Evolutionary conservation across 2,797 vertebrate genomes (phyloP).

Genomic region (Pelobates cultripes): DNA sequence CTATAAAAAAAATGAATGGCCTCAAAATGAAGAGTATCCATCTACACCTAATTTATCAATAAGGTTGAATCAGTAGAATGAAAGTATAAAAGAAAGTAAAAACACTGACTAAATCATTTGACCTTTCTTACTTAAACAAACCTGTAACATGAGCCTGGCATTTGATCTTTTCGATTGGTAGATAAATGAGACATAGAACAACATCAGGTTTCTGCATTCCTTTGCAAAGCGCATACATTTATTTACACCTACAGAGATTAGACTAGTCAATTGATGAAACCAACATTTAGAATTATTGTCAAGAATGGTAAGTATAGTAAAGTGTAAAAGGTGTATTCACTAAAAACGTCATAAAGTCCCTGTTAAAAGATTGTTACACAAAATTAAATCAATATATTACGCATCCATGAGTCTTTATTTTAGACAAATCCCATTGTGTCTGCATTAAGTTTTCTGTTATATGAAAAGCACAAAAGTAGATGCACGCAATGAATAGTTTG

Average conservation of each 20-base stretch:
- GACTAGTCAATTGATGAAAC: slow-evolving; percentile 36
- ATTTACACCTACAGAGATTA: slow-evolving; percentile 50
- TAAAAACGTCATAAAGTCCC: too few species aligned
- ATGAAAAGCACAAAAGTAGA: too few species aligned
- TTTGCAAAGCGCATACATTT: slow-evolving; percentile 38
- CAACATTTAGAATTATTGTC: slow-evolving; percentile 22
- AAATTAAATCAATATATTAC: too few species aligned
- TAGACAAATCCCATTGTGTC: too few species aligned
- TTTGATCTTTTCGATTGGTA: slow-evolving; percentile 59
- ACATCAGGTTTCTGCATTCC: slow-evolving; percentile 20
- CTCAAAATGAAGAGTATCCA: slow-evolving; percentile 34
- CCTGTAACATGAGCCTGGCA: slow-evolving; percentile 49
- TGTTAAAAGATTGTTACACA: too few species aligned
- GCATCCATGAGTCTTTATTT: too few species aligned
- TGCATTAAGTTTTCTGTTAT: too few species aligned
- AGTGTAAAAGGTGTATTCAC: too few species aligned
- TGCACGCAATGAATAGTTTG: too few species aligned
- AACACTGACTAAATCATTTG: slow-evolving; percentile 59
- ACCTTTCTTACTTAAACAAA: slow-evolving; percentile 59
- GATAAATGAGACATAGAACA: slow-evolving; percentile 55
- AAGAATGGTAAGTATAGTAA: too few species aligned
- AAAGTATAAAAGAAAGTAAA: slow-evolving; percentile 42
- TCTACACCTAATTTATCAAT: slow-evolving; percentile 58
- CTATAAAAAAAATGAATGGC: background rate
- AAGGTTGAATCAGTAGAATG: slow-evolving; percentile 53